Evolutionary conservation across 2,888 invertebrate genomes (phyloP), one percentile per base, ranked within the genome.

Genomic region (Papilio protenor): DNA sequence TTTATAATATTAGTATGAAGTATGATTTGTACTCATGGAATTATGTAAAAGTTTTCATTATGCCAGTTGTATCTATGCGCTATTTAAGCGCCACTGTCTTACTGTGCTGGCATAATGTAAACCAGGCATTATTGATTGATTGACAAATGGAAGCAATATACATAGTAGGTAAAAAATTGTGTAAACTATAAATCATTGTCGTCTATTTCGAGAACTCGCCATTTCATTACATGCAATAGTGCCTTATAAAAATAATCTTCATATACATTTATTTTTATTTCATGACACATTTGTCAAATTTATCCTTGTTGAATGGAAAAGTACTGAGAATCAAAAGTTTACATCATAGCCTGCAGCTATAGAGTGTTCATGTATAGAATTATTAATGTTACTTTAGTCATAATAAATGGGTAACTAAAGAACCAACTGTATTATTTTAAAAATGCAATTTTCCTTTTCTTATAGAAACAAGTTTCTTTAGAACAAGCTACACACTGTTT

Each of bases 281-380:
- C 27, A 27, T 61, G 61, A 27, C 61, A 5, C 27, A 61, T 18
- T 64, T 33, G 33, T 6, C 27, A 33, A 64, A 33, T 61, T 61
- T 61, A 61, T 61, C 61, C 61, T 61, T 14, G 23, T 27, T 14
- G 4, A 47, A 47, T 14, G 70, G 70, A 70, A 47, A 70, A 70
- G 5, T 70, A 70, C 49, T 23, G 52, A 47, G 49, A 23, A 27
- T 71, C 23, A 23, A 47, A 47, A 70, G 47, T 70, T 21, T 49
- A 52, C 64, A 64, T 27, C 33, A 64, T 10, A 2, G n/a, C 21
- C 23, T 61, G 61, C 27, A 27, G 27, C 33, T 18, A 5, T 5
- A 21, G 57, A 33, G 33, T 10, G 64, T 64, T 33, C 18, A 18
- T 64, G 64, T 64, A 64, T 18, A 27, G 23, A 61, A 64, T 33